A percentile compares a stretch with the other conserved stretches of the same genome.
Evolutionary conservation across 2,797 vertebrate species (phyloP).

Genomic region (Tinamus major): DNA sequence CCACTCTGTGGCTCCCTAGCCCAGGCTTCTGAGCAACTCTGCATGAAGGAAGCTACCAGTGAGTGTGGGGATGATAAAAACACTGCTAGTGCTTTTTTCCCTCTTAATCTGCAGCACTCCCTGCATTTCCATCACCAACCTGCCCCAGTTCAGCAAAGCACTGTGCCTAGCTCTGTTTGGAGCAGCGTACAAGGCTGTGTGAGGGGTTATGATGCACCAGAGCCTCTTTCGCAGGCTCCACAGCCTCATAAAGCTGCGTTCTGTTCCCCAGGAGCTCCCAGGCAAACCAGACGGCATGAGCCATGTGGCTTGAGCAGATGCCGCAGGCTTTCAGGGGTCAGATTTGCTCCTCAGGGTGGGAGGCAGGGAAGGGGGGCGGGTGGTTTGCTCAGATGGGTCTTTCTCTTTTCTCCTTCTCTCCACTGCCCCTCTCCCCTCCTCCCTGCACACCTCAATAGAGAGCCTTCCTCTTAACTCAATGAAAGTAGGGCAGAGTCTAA

Average conservation of each 20-base stretch:
- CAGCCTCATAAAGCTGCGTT: neutral
- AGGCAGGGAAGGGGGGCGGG: neutral
- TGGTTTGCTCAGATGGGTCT: slow-evolving; percentile 18
- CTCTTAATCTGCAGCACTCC: neutral
- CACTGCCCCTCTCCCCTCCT: neutral
- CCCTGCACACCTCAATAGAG: slow-evolving; percentile 16
- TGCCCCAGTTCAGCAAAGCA: neutral
- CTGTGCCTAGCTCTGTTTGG: neutral
- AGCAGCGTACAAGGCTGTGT: neutral
- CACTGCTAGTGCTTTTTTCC: neutral
- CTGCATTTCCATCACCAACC: rapidly evolving
- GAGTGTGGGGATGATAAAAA: neutral
- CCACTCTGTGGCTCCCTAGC: neutral
- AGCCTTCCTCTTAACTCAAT: slow-evolving; percentile 11
- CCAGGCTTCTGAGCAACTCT: neutral
- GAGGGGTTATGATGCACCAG: neutral
- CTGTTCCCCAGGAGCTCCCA: neutral
- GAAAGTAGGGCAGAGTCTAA: slow-evolving; percentile 62
- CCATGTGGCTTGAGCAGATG: rapidly evolving
- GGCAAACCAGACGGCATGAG: neutral
- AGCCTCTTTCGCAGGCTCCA: neutral
- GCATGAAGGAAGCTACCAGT: rapidly evolving
- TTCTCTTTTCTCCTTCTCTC: slow-evolving; percentile 9
- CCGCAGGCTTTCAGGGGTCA: neutral
- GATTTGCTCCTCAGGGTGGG: neutral